Evolutionary conservation across 2,113 vertebrate genomes (phyloP).

Genomic region (Theristicus caerulescens): DNA sequence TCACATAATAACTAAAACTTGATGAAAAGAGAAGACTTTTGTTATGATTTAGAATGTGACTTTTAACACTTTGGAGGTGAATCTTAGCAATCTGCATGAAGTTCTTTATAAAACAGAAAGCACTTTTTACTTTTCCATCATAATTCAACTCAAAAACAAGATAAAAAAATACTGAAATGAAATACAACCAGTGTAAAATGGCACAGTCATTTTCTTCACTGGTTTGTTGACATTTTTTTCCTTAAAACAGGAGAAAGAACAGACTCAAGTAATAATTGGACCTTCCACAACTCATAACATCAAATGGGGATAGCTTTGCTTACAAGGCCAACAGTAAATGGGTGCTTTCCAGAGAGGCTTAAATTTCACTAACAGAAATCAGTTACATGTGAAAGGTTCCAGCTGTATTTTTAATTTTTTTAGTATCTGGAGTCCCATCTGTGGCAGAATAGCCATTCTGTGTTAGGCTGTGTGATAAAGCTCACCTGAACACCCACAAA

Average conservation of each 20-base stretch:
- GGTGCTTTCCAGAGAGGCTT: not conserved
- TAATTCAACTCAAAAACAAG: not conserved
- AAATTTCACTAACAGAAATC: not conserved
- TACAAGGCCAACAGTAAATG: not conserved
- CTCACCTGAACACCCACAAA: not conserved
- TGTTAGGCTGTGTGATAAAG: not conserved
- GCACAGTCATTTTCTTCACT: not conserved
- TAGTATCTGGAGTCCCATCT: not conserved
- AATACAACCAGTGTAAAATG: not conserved
- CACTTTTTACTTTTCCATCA: not conserved
- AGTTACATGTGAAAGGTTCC: not conserved
- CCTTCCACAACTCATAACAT: not conserved
- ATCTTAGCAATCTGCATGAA: constrained; percentile 42
- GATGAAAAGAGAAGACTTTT: constrained; percentile 31
- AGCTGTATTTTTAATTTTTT: not conserved
- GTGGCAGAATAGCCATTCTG: not conserved
- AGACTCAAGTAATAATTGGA: not conserved
- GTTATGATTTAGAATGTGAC: constrained; percentile 42
- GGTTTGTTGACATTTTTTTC: not conserved
- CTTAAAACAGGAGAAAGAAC: not conserved
- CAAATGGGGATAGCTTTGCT: not conserved
- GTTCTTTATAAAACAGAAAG: constrained; percentile 8
- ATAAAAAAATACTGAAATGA: not conserved
- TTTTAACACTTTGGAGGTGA: constrained; percentile 38
- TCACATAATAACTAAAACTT: constrained; percentile 20